These are phyloP conservation scores for Ectemnius lituratus DNA, from an alignment of 2,888 invertebrate species.

Conservation along the genomic window DNA sequence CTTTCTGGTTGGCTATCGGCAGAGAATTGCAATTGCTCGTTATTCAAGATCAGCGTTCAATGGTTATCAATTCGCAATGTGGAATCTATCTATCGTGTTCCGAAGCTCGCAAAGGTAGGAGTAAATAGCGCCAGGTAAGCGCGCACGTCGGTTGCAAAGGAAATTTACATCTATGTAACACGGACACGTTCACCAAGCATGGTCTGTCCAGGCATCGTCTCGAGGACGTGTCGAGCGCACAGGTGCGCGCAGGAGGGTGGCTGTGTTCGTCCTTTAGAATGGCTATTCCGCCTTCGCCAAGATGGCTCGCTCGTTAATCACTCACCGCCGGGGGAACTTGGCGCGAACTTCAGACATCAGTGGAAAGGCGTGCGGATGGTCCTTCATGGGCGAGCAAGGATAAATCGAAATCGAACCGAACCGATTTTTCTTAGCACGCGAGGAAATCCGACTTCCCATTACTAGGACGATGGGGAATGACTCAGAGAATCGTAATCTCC, in stretches of 20 bases:
- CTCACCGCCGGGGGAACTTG: too few species aligned
- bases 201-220: background rate
- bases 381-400: too few species aligned
- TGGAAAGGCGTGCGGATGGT: too few species aligned
- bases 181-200: background rate
- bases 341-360: too few species aligned
- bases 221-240: background rate
- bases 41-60: too few species aligned
- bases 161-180: background rate
- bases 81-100: too few species aligned
- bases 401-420: too few species aligned
- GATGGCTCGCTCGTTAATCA: too few species aligned
- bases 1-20: too few species aligned
- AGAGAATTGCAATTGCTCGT: too few species aligned
- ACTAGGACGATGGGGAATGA: background rate
- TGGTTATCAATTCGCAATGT: too few species aligned
- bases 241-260: background rate
- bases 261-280: constrained; percentile 2
- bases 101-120: too few species aligned
- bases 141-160: background rate
- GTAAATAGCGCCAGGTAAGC: background rate
- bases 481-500: background rate
- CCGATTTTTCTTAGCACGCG: background rate
- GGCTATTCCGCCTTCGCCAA: background rate
- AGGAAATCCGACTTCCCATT: background rate